A percentile compares a stretch with the other conserved stretches of the same genome.
phyloP scores from a whole-genome alignment of 2,797 vertebrate species.

The Masticophis lateralis region DNA sequence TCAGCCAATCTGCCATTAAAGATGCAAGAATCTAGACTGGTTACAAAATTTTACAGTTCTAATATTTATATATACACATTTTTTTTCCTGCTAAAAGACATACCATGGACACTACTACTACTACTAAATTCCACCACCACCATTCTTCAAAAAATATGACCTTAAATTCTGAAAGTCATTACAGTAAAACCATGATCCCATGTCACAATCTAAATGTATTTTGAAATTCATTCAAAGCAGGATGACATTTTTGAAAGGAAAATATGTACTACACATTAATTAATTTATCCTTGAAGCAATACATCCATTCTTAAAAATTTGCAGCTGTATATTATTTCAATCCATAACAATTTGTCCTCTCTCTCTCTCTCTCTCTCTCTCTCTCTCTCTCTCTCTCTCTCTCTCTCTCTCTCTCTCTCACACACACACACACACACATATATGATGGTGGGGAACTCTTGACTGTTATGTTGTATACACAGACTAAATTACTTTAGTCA shows the following conservation, averaged over 20 bases:
- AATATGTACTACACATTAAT: background rate
- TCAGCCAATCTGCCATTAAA: background rate
- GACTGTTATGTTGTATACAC: constrained; percentile 6
- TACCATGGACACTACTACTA: background rate
- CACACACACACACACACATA: background rate
- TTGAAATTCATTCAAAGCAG: constrained; percentile 20
- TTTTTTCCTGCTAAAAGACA: background rate
- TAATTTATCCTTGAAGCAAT: constrained; percentile 8
- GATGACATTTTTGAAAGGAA: constrained; percentile 2
- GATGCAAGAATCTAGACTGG: background rate
- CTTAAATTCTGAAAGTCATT: constrained; percentile 21
- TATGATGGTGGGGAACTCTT: background rate
- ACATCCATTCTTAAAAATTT: background rate
- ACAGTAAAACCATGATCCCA: background rate
- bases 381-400: background rate
- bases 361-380: background rate
- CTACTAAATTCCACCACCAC: background rate
- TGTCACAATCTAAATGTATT: background rate
- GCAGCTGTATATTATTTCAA: constrained; percentile 4
- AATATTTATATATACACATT: background rate
- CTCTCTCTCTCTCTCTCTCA: too few species aligned
- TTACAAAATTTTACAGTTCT: background rate
- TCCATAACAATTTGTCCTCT: constrained; percentile 8
- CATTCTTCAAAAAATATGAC: background rate
- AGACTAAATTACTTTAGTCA: background rate